These are phyloP conservation scores for Chanos chanos DNA, from an alignment of 2,797 vertebrate species.

Conservation along the genomic window DNA sequence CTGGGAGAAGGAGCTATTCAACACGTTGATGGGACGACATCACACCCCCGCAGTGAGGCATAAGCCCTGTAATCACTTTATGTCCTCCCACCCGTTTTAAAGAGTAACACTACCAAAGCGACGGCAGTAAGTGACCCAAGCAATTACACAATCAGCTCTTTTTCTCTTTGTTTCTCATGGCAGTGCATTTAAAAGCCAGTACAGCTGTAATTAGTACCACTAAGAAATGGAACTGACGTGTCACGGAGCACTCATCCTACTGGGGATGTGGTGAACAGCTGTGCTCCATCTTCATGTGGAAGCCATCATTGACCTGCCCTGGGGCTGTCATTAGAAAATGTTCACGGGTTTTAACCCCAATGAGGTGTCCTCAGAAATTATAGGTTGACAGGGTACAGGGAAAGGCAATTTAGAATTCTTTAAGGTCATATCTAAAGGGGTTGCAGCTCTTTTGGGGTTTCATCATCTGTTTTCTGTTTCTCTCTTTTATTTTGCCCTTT, in stretches of 20 bases:
- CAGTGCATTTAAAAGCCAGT: slow-evolving; percentile 65
- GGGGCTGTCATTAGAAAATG: slow-evolving; percentile 44
- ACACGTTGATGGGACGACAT: slow-evolving; percentile 23
- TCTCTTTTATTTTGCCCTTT: background rate
- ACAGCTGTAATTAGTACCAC: slow-evolving; percentile 76
- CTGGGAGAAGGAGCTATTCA: too few species aligned
- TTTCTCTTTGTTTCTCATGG: slow-evolving; percentile 69
- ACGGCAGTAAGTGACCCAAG: slow-evolving; percentile 67
- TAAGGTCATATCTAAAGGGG: slow-evolving; percentile 27
- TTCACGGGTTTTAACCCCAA: slow-evolving; percentile 44
- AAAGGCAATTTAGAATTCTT: slow-evolving; percentile 34
- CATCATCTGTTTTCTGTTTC: background rate
- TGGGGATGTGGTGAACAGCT: slow-evolving; percentile 56
- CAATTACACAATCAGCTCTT: slow-evolving; percentile 84
- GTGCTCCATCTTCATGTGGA: slow-evolving; percentile 47
- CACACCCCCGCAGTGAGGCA: slow-evolving; percentile 27
- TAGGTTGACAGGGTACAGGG: slow-evolving; percentile 39
- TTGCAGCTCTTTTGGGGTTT: background rate
- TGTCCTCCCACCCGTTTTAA: slow-evolving; percentile 45
- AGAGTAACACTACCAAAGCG: slow-evolving; percentile 75
- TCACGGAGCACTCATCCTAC: slow-evolving; percentile 46
- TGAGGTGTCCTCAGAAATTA: slow-evolving; percentile 39
- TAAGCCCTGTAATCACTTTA: slow-evolving; percentile 62
- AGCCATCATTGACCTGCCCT: slow-evolving; percentile 51
- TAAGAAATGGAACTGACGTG: slow-evolving; percentile 66